These are phyloP conservation scores for Telmatherina bonti DNA, from an alignment of 2,797 vertebrate species.

Conservation along the genomic window DNA sequence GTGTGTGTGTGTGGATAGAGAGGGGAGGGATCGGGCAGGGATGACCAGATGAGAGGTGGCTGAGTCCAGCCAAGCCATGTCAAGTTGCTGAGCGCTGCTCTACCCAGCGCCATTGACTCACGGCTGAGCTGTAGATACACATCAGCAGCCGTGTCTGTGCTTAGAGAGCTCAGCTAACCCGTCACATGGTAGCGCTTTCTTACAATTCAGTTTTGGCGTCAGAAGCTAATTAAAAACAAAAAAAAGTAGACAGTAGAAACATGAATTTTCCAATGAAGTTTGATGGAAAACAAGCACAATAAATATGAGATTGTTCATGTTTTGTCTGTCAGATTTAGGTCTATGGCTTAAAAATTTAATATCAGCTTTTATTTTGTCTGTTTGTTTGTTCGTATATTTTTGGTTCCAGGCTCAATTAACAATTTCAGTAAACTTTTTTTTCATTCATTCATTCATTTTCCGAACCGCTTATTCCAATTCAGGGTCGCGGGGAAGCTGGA, in stretches of 20 bases:
- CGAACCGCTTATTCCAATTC: no score
- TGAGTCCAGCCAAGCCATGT: slow-evolving; percentile 66
- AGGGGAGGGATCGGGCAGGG: slow-evolving; percentile 42
- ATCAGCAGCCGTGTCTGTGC: slow-evolving; percentile 36
- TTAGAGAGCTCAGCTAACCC: background rate
- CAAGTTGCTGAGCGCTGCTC: slow-evolving; percentile 59
- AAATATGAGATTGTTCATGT: background rate
- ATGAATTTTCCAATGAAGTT: background rate
- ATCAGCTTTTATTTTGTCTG: background rate
- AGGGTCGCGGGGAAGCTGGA: no score
- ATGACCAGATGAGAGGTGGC: slow-evolving; percentile 66
- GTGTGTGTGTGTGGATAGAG: slow-evolving; percentile 38
- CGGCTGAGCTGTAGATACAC: slow-evolving; percentile 48
- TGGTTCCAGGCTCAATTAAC: no score
- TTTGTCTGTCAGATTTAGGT: no score
- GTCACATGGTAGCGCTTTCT: background rate
- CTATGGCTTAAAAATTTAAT: no score
- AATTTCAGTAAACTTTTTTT: no score
- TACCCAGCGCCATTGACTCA: slow-evolving; percentile 30
- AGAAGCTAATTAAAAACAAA: background rate
- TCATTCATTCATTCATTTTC: no score
- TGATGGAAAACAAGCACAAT: background rate
- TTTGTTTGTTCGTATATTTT: background rate
- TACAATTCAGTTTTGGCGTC: background rate
- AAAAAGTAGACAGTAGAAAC: background rate